Evolutionary conservation across 2,113 vertebrate genomes (phyloP).

Genomic region (Myotis yumanensis): DNA sequence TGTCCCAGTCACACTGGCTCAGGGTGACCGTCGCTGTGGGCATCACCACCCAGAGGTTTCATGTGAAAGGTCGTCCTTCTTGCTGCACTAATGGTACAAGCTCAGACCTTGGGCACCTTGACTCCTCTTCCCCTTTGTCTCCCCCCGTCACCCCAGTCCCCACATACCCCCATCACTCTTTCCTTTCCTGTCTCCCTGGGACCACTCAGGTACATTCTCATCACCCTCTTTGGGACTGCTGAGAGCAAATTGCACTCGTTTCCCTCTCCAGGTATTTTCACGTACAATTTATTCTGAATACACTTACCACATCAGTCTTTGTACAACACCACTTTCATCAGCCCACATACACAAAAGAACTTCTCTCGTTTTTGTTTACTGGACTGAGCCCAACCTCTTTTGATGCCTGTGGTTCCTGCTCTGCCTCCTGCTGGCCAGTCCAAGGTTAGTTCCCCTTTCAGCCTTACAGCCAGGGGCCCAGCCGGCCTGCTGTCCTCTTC

Average conservation of each 20-base stretch:
- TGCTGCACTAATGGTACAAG: not conserved
- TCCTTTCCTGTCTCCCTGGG: not conserved
- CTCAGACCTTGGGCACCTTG: not conserved
- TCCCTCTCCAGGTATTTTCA: not conserved
- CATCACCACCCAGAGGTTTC: not conserved
- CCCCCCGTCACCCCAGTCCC: fast-evolving
- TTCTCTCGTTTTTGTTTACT: not conserved
- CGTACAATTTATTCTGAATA: not conserved
- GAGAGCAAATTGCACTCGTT: not conserved
- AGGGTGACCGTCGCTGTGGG: not conserved
- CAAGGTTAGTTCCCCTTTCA: no score
- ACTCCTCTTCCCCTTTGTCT: not conserved
- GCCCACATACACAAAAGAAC: fast-evolving
- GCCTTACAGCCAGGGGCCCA: not conserved
- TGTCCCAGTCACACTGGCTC: not conserved
- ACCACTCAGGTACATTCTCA: not conserved
- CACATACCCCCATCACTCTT: no score
- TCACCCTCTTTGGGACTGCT: not conserved
- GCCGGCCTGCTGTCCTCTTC: not conserved
- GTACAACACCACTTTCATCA: not conserved
- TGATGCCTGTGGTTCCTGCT: fast-evolving
- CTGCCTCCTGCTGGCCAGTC: not conserved
- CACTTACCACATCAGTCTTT: not conserved
- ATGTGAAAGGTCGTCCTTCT: not conserved
- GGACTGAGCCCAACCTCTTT: not conserved